Conservation (phyloP, 2,888 invertebrate genomes). For the Halocaridina rubra region DNA sequence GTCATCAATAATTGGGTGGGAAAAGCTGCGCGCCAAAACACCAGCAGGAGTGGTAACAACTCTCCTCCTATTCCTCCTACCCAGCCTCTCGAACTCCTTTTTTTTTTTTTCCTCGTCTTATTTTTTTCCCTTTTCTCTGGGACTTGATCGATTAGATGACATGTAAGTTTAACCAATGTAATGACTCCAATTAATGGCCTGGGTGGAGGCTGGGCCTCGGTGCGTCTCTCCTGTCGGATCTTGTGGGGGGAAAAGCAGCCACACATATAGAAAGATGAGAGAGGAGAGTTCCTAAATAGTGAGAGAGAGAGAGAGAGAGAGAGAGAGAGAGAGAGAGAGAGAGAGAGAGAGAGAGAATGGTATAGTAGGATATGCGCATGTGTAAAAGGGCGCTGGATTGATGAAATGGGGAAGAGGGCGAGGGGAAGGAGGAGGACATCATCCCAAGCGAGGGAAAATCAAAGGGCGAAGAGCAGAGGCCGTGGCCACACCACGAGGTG, state of each 20-base stretch:
- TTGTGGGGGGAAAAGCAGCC: constrained; percentile 14
- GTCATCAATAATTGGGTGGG: constrained; percentile 60
- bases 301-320: neutral
- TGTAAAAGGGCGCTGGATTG: neutral
- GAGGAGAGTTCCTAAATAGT: neutral
- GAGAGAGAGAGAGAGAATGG: no score
- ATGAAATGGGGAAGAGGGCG: neutral
- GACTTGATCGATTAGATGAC: constrained; percentile 59
- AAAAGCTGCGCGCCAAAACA: constrained; percentile 49
- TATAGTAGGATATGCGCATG: no score
- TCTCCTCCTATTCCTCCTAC: no score
- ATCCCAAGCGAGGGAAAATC: constrained; percentile 35
- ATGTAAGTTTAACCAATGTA: constrained; percentile 63
- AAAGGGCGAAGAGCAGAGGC: constrained; percentile 41
- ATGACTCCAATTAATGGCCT: constrained; percentile 59
- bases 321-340: constrained; percentile 1
- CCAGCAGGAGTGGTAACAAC: no score
- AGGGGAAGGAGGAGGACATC: neutral
- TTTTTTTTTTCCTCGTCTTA: neutral
- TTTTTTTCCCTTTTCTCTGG: constrained; percentile 25
- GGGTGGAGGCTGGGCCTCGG: constrained; percentile 25
- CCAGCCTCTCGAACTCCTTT: constrained; percentile 7
- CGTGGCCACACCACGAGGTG: neutral
- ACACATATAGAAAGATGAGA: neutral
- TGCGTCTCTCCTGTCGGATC: neutral